Base-by-base conservation (phyloP, 2,888 invertebrate genomes). In the Drosophila nr. perissopoda region DNA sequence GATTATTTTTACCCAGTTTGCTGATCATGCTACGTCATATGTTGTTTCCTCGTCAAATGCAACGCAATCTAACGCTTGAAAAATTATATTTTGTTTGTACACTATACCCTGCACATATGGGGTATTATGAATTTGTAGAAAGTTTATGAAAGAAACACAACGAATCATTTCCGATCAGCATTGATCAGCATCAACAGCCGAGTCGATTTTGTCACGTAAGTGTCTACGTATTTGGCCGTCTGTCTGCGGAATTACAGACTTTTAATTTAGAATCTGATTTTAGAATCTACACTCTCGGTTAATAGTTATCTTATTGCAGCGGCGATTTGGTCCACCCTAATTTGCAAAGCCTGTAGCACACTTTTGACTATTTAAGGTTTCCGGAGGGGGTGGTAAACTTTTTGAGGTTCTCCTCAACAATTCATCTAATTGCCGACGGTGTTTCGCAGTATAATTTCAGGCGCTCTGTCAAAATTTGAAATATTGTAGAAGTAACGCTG, bases 361-460 rank as follows among this genome's bases (percentile, higher is more conserved):
- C 45, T 45, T 16, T 45, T 25, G 25, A 25, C 45, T 21, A 13
- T 13, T 42, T 5, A 42, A 6, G 5, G 21, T 42, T 42, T 13
- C 11, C 8, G 38, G 18, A 8, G 16, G 21, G 42, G 7, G 10
- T 33, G 21, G 45, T 25, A 8, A 16, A 25, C 16, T 45, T 45
- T 25, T 16, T 25, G 45, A 21, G 45, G 16, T 45, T 25, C 16
- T 45, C 45, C 16, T 45, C 16, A 45, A 25, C 25, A 36, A 54
- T 18, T 54, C 4, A 6, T 25, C 6, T 25, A 18, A 18, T 25
- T 25, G 1, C 10, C 11, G 1, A 25, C 38, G 13, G 8, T 4
- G n/a, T 27, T 49, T 21, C 13, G 36, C 31, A 49, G 77, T 57
- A 76, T 77, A 77, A 27, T 77, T 76, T 77, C 69, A 66, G 77